A percentile compares a stretch with the other conserved stretches of the same genome.
These are phyloP conservation scores for Eulemur rufifrons DNA, from an alignment of 2,113 vertebrate genomes.

Conservation along the genomic window DNA sequence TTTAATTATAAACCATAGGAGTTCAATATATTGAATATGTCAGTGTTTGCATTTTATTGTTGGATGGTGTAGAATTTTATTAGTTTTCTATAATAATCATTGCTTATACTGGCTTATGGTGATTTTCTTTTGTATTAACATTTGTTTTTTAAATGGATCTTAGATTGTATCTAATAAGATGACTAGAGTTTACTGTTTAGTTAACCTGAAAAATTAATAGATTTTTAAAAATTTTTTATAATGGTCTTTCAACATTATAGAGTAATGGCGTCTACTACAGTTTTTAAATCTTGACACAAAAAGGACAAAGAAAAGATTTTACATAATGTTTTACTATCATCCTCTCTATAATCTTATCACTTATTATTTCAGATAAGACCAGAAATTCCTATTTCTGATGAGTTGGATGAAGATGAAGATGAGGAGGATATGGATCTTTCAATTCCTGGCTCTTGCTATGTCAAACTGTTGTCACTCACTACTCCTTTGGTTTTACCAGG, in stretches of 20 bases:
- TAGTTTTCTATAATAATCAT: slow-evolving; percentile 50
- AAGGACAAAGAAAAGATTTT: not conserved
- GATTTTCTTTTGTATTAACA: slow-evolving; percentile 24
- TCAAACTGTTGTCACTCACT: slow-evolving; percentile 90
- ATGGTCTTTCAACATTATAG: not conserved
- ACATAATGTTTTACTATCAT: not conserved
- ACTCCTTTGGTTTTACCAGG: slow-evolving; percentile 87
- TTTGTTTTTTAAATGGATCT: slow-evolving; percentile 26
- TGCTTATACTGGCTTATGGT: not conserved
- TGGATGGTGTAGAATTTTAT: not conserved
- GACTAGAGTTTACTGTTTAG: slow-evolving; percentile 16
- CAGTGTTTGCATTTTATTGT: slow-evolving; percentile 39
- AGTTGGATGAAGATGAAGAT: slow-evolving; percentile 81
- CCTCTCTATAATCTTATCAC: not conserved
- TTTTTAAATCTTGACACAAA: not conserved
- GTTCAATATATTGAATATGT: not conserved
- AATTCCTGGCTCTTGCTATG: slow-evolving; percentile 92
- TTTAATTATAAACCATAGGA: slow-evolving; percentile 7
- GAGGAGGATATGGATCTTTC: slow-evolving; percentile 87
- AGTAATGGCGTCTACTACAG: not conserved
- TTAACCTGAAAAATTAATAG: not conserved
- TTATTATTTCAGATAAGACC: slow-evolving; percentile 86
- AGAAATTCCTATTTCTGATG: slow-evolving; percentile 77
- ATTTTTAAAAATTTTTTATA: not conserved
- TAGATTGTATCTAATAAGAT: not conserved